Percentiles rank a stretch among this genome's conserved stretches.
These are phyloP conservation scores for Falco cherrug DNA, from an alignment of 2,797 vertebrate species.

Conservation along the genomic window DNA sequence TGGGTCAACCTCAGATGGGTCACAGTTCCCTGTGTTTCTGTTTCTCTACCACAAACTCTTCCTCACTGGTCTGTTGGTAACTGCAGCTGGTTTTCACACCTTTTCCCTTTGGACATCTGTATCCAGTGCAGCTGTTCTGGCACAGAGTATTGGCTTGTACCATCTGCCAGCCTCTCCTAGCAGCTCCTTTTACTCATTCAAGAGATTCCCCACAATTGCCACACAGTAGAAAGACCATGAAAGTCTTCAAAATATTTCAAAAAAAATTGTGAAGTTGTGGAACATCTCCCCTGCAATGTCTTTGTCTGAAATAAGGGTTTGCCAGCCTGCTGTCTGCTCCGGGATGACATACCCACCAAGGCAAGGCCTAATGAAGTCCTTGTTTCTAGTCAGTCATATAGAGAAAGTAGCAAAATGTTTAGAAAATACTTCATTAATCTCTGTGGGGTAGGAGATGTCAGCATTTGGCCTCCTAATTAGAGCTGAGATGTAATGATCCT, in stretches of 20 bases:
- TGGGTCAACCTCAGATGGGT: background rate
- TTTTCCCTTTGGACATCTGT: background rate
- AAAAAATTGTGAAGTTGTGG: background rate
- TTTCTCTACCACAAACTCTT: background rate
- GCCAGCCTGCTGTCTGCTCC: background rate
- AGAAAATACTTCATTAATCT: background rate
- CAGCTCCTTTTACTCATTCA: background rate
- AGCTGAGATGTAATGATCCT: background rate
- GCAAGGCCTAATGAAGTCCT: background rate
- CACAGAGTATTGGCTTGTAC: background rate
- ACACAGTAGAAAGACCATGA: background rate
- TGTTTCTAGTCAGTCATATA: background rate
- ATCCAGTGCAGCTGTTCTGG: background rate
- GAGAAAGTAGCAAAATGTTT: background rate
- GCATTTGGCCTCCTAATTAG: background rate
- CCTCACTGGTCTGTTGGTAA: background rate
- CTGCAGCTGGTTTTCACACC: background rate
- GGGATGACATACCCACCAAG: background rate
- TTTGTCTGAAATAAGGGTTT: background rate
- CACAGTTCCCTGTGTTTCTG: background rate
- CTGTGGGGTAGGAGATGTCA: background rate
- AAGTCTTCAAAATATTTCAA: background rate
- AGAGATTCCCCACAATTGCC: background rate
- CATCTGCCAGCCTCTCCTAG: background rate
- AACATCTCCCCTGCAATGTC: background rate